Evolutionary conservation across 2,797 vertebrate genomes (phyloP), one percentile per base, ranked within the genome.

Genomic region (Phylloscopus collybita): DNA sequence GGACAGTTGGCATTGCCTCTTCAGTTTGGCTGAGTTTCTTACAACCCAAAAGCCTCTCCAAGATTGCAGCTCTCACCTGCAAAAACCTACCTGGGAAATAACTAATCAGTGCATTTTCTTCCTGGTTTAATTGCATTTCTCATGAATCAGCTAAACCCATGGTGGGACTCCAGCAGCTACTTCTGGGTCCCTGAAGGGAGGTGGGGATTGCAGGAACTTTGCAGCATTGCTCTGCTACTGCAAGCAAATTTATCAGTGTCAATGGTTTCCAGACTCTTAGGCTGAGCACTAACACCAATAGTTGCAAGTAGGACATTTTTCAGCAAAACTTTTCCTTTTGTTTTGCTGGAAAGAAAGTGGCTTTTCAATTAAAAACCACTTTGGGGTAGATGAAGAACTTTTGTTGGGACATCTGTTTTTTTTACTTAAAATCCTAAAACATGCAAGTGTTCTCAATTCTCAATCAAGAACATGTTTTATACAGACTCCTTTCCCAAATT

Each of bases 201-300:
- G 32, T 93, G 85, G 47, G 49, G 85, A 91, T 92, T 88, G 85
- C 90, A 94, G 88, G 95, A 93, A 93, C 56, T 70, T 94, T 91
- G 64, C 91, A 93, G 88, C 67, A 25, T 64, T 90, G 78, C 88
- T 71, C 10, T 93, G 70, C 85, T 94, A 60, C 85, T 90, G 71
- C 80, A 93, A 84, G 47, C 57, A 91, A 76, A 96, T 93, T 92
- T 91, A 42, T 93, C 95, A 96, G 87, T 93, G 91, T 86, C 92
- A 90, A 4, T 96, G 89, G 51, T 72, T 96, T 80, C 85, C 85
- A 92, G 87, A 42, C 66, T 91, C 62, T 40, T 62, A 45, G 42
- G 51, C 70, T 70, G 80, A 88, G 62, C 70, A 60, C 54, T 88
- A 64, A 88, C 93, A 86, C 59, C 30, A 59, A n/a, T n/a, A 40